Evolutionary conservation across 2,888 invertebrate genomes (phyloP).

Genomic region (Syrphus vitripennis): DNA sequence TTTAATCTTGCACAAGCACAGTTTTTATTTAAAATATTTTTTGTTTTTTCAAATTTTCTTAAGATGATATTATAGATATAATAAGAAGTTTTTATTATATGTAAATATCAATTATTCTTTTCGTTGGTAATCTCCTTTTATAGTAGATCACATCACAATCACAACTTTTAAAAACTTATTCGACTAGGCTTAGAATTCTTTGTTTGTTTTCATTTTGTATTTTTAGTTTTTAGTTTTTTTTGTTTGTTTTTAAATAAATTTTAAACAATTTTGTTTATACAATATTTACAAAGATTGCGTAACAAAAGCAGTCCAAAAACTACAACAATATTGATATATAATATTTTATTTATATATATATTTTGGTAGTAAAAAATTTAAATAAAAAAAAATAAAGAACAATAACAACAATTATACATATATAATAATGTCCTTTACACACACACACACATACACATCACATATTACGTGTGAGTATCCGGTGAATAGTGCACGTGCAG

Average conservation of each 20-base stretch:
- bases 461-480: constrained; percentile 47
- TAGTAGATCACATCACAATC: constrained; percentile 67
- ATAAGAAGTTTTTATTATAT: background rate
- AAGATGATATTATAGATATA: background rate
- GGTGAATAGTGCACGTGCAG: constrained; percentile 58
- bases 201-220: background rate
- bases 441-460: background rate
- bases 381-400: background rate
- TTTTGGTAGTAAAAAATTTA: constrained; percentile 14
- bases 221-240: constrained; percentile 14
- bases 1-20: constrained; percentile 37
- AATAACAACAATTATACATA: background rate
- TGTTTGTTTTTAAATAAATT: background rate
- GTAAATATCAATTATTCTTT: constrained; percentile 63
- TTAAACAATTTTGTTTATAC: constrained; percentile 33
- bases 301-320: constrained; percentile 65
- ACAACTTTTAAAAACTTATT: constrained; percentile 67
- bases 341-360: background rate
- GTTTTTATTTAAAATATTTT: constrained; percentile 48
- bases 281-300: constrained; percentile 58
- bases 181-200: constrained; percentile 29
- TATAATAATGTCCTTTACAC: constrained; percentile 26
- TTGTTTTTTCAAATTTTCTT: background rate
- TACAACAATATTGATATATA: constrained; percentile 44
- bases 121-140: constrained; percentile 47